Percentiles rank a stretch among this genome's conserved stretches.
Conservation (phyloP, 1,140 invertebrate genomes). For the Lepidotrigona ventralis region DNA sequence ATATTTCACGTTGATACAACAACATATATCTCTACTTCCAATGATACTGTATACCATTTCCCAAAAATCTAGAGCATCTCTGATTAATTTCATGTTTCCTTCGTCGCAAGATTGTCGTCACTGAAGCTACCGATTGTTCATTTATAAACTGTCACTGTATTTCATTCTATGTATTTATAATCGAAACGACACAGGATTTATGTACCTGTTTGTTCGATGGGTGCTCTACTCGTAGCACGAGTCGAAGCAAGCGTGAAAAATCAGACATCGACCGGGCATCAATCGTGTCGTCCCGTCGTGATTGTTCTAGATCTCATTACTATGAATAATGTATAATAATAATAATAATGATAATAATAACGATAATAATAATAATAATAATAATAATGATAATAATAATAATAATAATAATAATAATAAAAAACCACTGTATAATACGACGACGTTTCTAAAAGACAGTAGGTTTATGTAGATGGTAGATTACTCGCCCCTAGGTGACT, state of each 20-base stretch:
- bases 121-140: too few species aligned
- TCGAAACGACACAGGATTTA: too few species aligned
- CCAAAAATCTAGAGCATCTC: too few species aligned
- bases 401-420: conserved; percentile 56
- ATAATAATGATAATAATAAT: not conserved
- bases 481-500: conserved; percentile 80
- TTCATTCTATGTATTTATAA: too few species aligned
- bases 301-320: conserved; percentile 52
- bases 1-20: conserved; percentile 29
- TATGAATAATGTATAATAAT: conserved; percentile 71
- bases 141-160: too few species aligned
- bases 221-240: not conserved
- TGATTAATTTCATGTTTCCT: too few species aligned
- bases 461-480: conserved; percentile 78
- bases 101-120: too few species aligned
- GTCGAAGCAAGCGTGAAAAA: not conserved
- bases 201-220: too few species aligned
- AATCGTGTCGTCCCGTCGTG: conserved; percentile 56
- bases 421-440: conserved; percentile 74
- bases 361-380: conserved; percentile 49
- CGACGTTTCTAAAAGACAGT: conserved; percentile 77
- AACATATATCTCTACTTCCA: not conserved
- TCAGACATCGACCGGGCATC: not conserved
- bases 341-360: not conserved
- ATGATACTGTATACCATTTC: not conserved